Percentiles rank a stretch among this genome's conserved stretches.
These are phyloP conservation scores for Acipenser ruthenus DNA, from an alignment of 2,797 vertebrate genomes.

Conservation along the genomic window DNA sequence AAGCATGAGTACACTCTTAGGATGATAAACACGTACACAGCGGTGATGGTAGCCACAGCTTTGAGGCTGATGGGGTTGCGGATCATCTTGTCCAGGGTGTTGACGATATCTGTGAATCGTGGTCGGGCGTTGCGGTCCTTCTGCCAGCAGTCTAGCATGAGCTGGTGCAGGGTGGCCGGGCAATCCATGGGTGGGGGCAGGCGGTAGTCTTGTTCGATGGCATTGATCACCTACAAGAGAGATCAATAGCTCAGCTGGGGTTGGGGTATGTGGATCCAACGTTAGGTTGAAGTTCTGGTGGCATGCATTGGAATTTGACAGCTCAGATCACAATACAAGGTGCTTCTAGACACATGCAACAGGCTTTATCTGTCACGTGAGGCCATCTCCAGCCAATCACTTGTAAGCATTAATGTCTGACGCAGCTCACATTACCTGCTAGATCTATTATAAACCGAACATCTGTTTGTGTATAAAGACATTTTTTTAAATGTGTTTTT, in stretches of 20 bases:
- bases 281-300: too few relatives aligned
- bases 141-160: constrained; percentile 99
- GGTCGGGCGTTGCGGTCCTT: constrained; percentile 95
- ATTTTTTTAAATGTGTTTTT: too few relatives aligned
- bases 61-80: constrained; percentile 96
- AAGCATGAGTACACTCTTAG: background rate
- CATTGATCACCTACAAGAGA: constrained; percentile 82
- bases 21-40: constrained; percentile 73
- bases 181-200: constrained; percentile 97
- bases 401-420: too few relatives aligned
- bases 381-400: too few relatives aligned
- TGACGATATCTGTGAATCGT: constrained; percentile 90
- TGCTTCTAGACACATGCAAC: too few relatives aligned
- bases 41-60: constrained; percentile 90
- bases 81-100: constrained; percentile 97
- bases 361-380: too few relatives aligned
- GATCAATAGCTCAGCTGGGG: background rate
- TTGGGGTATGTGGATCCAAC: too few relatives aligned
- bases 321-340: too few relatives aligned
- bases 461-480: too few relatives aligned
- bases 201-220: constrained; percentile 95
- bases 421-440: too few relatives aligned
- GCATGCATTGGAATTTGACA: too few relatives aligned
- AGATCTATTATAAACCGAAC: too few relatives aligned
- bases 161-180: constrained; percentile 87